A percentile compares a stretch with the other conserved stretches of the same genome.
Conservation (phyloP, 1,140 invertebrate species). For the Drosophila kohkoa region DNA sequence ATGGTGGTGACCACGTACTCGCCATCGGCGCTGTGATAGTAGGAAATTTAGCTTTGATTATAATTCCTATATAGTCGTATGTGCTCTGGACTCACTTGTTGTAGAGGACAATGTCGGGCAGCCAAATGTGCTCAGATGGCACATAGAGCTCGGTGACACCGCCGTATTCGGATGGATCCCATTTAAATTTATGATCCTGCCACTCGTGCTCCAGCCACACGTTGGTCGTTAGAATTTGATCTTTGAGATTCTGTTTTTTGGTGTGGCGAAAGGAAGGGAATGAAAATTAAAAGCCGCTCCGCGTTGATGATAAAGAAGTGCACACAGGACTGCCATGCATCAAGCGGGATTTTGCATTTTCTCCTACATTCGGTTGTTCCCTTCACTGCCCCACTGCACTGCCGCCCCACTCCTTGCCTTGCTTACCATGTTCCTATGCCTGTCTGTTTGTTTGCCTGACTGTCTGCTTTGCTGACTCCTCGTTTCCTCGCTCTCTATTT, state of each 20-base stretch:
- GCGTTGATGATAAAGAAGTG: constrained; percentile 78
- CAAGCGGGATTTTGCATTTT: constrained; percentile 63
- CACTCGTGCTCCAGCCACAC: constrained; percentile 98
- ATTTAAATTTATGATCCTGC: constrained; percentile 98
- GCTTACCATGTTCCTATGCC: constrained; percentile 12
- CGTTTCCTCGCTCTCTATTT: constrained; percentile 7
- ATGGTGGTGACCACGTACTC: constrained; percentile 99
- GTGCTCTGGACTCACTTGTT: constrained; percentile 92
- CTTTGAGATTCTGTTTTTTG: constrained; percentile 93
- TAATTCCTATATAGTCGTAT: not conserved
- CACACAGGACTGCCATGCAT: constrained; percentile 60
- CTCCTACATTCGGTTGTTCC: constrained; percentile 7
- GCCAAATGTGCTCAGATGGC: constrained; percentile 96
- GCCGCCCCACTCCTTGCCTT: constrained; percentile 12
- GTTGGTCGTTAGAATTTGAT: constrained; percentile 98
- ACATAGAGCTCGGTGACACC: constrained; percentile 97
- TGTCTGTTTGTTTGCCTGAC: constrained; percentile 39
- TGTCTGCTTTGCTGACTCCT: constrained; percentile 25
- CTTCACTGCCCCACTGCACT: not conserved
- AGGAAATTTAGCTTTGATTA: not conserved
- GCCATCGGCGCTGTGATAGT: constrained; percentile 94
- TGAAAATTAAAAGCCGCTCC: constrained; percentile 27
- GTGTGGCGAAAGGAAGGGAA: not conserved
- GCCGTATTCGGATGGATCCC: constrained; percentile 98
- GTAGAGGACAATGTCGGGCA: constrained; percentile 98